Conservation (phyloP, 1,140 invertebrate genomes). For the Drosophila fuyamai region DNA sequence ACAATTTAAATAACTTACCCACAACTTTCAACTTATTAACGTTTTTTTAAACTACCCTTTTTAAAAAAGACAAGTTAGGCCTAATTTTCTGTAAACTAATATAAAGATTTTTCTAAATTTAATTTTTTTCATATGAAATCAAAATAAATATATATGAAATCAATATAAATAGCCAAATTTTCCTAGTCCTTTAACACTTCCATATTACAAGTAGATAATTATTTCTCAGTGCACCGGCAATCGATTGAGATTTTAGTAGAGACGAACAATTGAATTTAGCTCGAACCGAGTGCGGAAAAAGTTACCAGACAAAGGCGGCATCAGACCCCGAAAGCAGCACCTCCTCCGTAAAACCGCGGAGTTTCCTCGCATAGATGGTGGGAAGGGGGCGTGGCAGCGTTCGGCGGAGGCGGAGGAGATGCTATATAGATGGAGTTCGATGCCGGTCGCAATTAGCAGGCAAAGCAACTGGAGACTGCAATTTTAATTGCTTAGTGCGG, state of each 20-base stretch:
- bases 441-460: slow-evolving; percentile 48
- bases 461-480: slow-evolving; percentile 47
- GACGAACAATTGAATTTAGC: slow-evolving; percentile 51
- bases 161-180: too few relatives aligned
- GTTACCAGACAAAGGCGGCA: slow-evolving; percentile 55
- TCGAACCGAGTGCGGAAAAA: slow-evolving; percentile 19
- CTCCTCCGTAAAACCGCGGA: not conserved
- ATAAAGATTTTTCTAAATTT: too few relatives aligned
- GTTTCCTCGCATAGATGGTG: slow-evolving; percentile 2
- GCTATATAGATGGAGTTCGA: slow-evolving; percentile 27
- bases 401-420: slow-evolving; percentile 6
- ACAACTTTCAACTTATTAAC: too few relatives aligned
- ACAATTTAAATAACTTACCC: too few relatives aligned
- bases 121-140: too few relatives aligned
- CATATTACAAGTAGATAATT: not conserved
- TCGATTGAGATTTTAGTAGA: slow-evolving; percentile 45
- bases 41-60: too few relatives aligned
- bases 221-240: slow-evolving; percentile 20
- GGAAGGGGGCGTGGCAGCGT: slow-evolving; percentile 16
- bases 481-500: slow-evolving; percentile 72
- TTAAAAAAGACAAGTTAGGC: too few relatives aligned
- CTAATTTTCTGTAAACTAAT: too few relatives aligned
- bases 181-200: too few relatives aligned
- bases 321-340: slow-evolving; percentile 1
- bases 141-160: too few relatives aligned